Evolutionary conservation across 2,113 vertebrate species (phyloP), one percentile per base, ranked within the genome.

Genomic region (Aegithalos caudatus): DNA sequence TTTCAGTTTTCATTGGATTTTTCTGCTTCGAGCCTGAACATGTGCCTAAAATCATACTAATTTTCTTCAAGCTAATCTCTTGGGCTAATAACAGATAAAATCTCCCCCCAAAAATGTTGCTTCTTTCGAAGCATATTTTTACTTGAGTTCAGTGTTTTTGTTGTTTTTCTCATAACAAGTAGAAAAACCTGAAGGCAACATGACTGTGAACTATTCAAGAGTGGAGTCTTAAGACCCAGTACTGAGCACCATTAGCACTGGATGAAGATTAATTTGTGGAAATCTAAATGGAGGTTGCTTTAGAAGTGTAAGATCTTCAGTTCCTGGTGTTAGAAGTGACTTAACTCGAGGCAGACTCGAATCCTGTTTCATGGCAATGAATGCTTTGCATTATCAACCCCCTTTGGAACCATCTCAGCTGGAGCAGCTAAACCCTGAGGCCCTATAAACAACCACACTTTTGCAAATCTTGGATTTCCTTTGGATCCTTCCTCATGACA

Each of bases 331-430:
- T 77, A 20, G 13, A 86, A 94, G 48, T 74, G 40, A n/a, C 60
- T 74, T 74, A 71, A 86, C 57, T 83, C 2, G 9, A 70, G 80
- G 40, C 80, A 82, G 61, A 53, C 51, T 93, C 0, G 0, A 92
- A 93, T 88, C 71, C 42, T 88, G 54, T 25, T 94, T 93, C 83
- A 86, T 62, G 47, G 72, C 86, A 92, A 74, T 29, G 72, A 96
- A 67, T 92, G 72, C 57, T 93, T 77, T 11, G 1, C 40, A 88
- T 90, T 96, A 92, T 86, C 72, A 88, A 42, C 23, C 37, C 51
- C 33, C 37, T 86, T 83, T 86, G 80, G 95, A 94, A 81, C 48
- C 65, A 81, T 91, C 83, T 93, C 93, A 92, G 79, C 82, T 90
- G 76, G 37, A 94, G 67, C 40, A 88, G 71, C 69, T 90, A 57